Evolutionary conservation across 2,888 invertebrate genomes (phyloP).

Genomic region (Argyresthia albistria): DNA sequence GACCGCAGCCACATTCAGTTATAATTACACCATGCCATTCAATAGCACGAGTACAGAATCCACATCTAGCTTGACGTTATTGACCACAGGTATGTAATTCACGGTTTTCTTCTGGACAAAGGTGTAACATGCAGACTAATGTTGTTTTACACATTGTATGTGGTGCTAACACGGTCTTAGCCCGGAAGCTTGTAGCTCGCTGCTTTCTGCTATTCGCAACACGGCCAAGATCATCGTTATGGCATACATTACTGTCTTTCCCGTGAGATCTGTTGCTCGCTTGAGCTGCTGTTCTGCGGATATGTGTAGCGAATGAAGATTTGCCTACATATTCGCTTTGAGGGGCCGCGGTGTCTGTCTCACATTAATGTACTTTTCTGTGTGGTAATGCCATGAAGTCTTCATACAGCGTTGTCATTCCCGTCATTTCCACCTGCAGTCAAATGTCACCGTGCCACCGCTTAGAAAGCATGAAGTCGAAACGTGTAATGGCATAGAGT

Average conservation of each 20-base stretch:
- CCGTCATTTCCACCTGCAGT: too few species aligned
- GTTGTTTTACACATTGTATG: too few species aligned
- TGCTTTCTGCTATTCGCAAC: background rate
- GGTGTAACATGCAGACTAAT: too few species aligned
- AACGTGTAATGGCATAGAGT: too few species aligned
- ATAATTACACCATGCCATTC: background rate
- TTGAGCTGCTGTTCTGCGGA: background rate
- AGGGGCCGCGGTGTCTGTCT: background rate
- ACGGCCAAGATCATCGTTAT: constrained; percentile 1
- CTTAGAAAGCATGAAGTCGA: too few species aligned
- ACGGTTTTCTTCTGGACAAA: too few species aligned
- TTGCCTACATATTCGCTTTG: background rate
- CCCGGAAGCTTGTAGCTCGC: background rate
- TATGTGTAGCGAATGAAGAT: background rate
- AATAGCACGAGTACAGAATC: background rate
- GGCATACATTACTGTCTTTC: constrained; percentile 1
- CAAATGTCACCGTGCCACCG: too few species aligned
- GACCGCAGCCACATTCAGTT: background rate
- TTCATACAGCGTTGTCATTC: too few species aligned
- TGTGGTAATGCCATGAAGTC: too few species aligned
- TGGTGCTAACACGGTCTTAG: background rate
- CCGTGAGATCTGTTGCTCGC: constrained; percentile 4
- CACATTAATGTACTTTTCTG: too few species aligned
- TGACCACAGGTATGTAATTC: background rate
- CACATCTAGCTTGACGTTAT: background rate